Percentiles rank a stretch among this genome's conserved stretches.
These are phyloP conservation scores for Myotis findleyi DNA, from an alignment of 2,797 vertebrate species.

Conservation along the genomic window DNA sequence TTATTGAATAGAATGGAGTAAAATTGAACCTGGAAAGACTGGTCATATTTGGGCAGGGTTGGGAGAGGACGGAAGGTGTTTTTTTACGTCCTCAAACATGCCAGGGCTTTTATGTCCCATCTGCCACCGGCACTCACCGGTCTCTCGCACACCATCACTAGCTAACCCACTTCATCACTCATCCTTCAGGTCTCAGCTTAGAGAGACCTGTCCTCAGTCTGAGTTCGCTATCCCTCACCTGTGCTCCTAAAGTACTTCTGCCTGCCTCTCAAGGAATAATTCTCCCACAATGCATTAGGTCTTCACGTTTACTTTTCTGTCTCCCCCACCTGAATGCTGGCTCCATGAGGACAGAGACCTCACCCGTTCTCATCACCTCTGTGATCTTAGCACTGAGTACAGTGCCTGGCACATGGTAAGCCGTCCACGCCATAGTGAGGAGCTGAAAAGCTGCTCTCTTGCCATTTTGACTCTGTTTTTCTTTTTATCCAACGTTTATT, in stretches of 20 bases:
- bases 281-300: not conserved
- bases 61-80: not conserved
- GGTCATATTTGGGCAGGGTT: not conserved
- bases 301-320: not conserved
- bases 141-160: rapidly evolving
- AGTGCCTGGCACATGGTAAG: not conserved
- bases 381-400: not conserved
- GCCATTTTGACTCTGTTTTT: not conserved
- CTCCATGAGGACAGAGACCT: not conserved
- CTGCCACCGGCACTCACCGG: not conserved
- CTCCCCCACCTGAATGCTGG: not conserved
- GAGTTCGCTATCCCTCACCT: not conserved
- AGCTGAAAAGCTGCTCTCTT: not conserved
- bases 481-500: not conserved
- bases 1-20: not conserved
- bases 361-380: too few species aligned
- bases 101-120: not conserved
- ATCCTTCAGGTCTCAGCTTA: not conserved
- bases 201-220: rapidly evolving
- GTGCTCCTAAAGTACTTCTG: not conserved
- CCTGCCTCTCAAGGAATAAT: not conserved
- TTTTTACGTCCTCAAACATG: not conserved
- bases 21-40: not conserved
- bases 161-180: not conserved
- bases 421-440: not conserved